These are phyloP conservation scores for Anas georgica DNA, from an alignment of 2,797 vertebrate species.

Conservation along the genomic window DNA sequence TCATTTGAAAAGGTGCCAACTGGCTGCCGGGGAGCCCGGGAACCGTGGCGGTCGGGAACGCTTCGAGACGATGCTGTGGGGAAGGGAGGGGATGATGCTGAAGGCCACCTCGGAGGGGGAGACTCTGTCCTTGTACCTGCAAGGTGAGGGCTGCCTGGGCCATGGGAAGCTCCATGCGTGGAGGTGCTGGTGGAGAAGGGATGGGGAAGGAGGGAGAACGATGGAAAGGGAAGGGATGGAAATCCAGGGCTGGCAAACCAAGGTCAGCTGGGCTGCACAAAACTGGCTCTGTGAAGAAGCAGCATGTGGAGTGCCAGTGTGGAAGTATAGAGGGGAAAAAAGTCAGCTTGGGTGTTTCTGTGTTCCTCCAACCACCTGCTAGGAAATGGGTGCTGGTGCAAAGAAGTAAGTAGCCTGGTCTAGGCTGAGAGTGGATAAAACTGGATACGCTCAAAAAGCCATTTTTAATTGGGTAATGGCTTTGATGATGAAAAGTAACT, in stretches of 20 bases:
- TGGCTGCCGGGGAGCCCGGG: conserved; percentile 65
- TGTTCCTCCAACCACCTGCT: neutral
- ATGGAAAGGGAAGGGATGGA: neutral
- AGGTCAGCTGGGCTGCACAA: neutral
- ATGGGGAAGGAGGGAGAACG: neutral
- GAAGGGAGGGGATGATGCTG: neutral
- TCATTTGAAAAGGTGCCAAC: conserved; percentile 77
- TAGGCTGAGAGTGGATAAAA: neutral
- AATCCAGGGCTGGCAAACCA: neutral
- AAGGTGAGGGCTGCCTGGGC: neutral
- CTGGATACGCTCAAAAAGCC: neutral
- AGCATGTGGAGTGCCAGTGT: fast-evolving
- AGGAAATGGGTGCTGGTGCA: neutral
- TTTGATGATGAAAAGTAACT: neutral
- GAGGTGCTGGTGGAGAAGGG: neutral
- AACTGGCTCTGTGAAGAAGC: neutral
- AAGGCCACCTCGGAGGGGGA: fast-evolving
- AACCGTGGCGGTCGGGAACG: conserved; percentile 18
- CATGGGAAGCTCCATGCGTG: fast-evolving
- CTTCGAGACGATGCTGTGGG: conserved; percentile 4
- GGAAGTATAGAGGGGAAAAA: fast-evolving
- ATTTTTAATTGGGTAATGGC: neutral
- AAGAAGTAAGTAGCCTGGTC: neutral
- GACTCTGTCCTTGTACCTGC: neutral
- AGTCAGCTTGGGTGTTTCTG: fast-evolving